Evolutionary conservation across 2,888 invertebrate species (phyloP).

Genomic region (Myopa tessellatipennis): DNA sequence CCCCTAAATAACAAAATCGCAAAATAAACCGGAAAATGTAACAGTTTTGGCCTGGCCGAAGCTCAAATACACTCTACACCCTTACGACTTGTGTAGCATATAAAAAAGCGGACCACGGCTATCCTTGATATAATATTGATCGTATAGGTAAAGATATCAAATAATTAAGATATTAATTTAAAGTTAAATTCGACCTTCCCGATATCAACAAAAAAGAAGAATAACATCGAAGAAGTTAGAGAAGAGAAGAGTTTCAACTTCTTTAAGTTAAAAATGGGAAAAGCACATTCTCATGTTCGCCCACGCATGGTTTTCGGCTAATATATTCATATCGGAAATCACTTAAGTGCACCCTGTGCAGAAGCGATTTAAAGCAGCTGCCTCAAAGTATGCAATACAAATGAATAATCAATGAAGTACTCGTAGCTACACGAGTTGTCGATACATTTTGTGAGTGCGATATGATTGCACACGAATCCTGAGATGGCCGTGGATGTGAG

Average conservation of each 20-base stretch:
- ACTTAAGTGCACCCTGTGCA: background rate
- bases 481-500: background rate
- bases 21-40: too few species aligned
- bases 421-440: background rate
- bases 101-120: too few species aligned
- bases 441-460: background rate
- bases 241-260: background rate
- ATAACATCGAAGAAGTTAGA: too few species aligned
- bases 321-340: background rate
- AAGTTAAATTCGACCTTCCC: too few species aligned
- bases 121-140: too few species aligned
- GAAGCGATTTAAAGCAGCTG: conserved; percentile 23
- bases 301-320: background rate
- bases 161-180: too few species aligned
- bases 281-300: background rate
- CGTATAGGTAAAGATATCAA: too few species aligned
- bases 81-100: too few species aligned
- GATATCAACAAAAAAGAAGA: too few species aligned
- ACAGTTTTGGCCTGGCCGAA: too few species aligned
- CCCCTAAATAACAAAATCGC: too few species aligned
- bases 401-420: conserved; percentile 46
- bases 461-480: background rate
- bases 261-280: background rate
- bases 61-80: too few species aligned
- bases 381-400: conserved; percentile 49